Evolutionary conservation across 1,140 invertebrate genomes (phyloP).

Genomic region (Chelonus insularis): DNA sequence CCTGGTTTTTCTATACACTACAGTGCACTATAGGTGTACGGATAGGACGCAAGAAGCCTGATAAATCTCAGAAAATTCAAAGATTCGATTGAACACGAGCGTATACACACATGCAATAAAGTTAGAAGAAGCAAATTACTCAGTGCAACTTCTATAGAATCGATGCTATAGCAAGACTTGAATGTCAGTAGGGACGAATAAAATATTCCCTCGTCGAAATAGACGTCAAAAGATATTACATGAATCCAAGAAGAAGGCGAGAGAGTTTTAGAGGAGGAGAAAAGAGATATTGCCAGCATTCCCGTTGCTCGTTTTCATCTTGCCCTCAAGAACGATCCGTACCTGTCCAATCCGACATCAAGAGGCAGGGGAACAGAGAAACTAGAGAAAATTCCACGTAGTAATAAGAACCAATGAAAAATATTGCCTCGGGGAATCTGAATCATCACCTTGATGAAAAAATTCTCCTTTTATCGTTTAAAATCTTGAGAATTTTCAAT

Average conservation of each 20-base stretch:
- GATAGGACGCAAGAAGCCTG: neutral
- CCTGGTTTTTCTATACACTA: neutral
- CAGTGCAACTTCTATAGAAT: neutral
- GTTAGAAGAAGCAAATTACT: neutral
- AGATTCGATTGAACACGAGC: conserved; percentile 6
- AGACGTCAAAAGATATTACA: conserved; percentile 7
- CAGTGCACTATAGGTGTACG: neutral
- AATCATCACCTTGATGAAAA: conserved; percentile 17
- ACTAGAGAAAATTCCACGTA: conserved; percentile 12
- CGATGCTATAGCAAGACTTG: neutral
- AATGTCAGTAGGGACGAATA: neutral
- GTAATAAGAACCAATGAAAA: conserved; percentile 21
- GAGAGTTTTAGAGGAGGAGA: neutral
- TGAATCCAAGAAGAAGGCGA: neutral
- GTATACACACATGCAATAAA: conserved; percentile 10
- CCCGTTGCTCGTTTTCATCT: conserved; percentile 12
- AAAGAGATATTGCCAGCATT: conserved; percentile 14
- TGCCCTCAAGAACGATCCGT: conserved; percentile 11
- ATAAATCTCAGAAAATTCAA: conserved; percentile 12
- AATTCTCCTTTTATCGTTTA: conserved; percentile 13
- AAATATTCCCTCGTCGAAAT: neutral
- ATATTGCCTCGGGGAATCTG: conserved; percentile 15
- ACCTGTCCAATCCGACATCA: conserved; percentile 13
- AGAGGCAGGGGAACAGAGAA: conserved; percentile 3
- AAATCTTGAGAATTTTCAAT: conserved; percentile 18